These are phyloP conservation scores for Harpalus rubripes DNA, from an alignment of 2,888 invertebrate species.

Conservation along the genomic window DNA sequence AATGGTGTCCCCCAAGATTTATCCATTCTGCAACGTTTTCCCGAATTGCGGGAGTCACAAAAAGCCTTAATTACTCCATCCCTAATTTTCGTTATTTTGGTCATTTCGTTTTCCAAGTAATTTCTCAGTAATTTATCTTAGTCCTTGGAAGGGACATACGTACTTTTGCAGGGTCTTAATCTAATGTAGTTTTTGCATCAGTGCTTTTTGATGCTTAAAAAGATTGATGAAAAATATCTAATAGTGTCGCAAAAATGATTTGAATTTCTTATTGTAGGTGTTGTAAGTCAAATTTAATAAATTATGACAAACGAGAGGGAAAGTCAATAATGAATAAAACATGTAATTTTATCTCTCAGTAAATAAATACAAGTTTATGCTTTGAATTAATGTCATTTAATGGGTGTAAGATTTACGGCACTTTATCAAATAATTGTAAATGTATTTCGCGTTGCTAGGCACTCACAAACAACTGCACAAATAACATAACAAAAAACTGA, in stretches of 20 bases:
- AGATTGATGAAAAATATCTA: conserved; percentile 18
- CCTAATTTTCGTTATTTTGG: conserved; percentile 17
- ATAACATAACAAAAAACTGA: no score
- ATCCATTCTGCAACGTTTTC: neutral
- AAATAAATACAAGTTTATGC: conserved; percentile 10
- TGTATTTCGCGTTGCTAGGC: neutral
- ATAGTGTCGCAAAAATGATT: conserved; percentile 12
- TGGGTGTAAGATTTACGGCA: neutral
- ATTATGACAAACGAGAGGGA: neutral
- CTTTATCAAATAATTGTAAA: neutral
- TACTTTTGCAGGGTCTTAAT: neutral
- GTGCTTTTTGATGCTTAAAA: neutral
- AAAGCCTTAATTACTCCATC: conserved; percentile 14
- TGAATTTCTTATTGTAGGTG: conserved; percentile 17
- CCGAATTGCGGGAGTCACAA: neutral
- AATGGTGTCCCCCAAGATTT: neutral
- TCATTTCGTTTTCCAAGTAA: conserved; percentile 17
- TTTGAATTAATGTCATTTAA: conserved; percentile 7
- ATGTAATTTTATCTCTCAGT: conserved; percentile 8
- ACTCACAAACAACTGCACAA: no score
- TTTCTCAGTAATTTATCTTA: conserved; percentile 1
- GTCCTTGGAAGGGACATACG: neutral
- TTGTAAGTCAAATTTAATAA: conserved; percentile 19
- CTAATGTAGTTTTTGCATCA: neutral
- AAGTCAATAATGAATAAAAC: conserved; percentile 39